phyloP scores from a whole-genome alignment of 92 coral and sea anemone genomes.

The Zoanthus solanderi region DNA sequence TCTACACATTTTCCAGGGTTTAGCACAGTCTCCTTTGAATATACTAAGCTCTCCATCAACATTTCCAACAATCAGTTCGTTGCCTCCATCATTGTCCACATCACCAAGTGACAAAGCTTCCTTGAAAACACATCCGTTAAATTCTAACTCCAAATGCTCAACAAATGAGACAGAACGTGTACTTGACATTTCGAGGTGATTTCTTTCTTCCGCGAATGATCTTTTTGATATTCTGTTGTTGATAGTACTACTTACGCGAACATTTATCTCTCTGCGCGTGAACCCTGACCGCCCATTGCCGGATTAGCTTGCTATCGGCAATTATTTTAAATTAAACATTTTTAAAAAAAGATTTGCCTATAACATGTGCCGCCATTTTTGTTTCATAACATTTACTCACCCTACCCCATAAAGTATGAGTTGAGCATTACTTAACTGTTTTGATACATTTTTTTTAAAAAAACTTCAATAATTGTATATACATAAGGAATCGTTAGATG shows the following conservation, averaged over 20 bases:
- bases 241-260: too few species aligned
- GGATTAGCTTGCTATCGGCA: too few species aligned
- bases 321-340: too few species aligned
- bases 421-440: neutral
- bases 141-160: conserved; percentile 86
- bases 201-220: neutral
- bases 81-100: conserved; percentile 86
- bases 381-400: neutral
- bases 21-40: conserved; percentile 75
- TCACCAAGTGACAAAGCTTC: conserved; percentile 86
- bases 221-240: too few species aligned
- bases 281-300: too few species aligned
- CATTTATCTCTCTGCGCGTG: too few species aligned
- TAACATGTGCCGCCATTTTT: conserved; percentile 13
- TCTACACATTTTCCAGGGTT: conserved; percentile 77
- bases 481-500: too few species aligned
- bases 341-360: too few species aligned
- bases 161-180: conserved; percentile 94
- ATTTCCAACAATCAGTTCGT: conserved; percentile 84
- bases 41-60: conserved; percentile 86
- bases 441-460: neutral
- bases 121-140: conserved; percentile 80
- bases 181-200: conserved; percentile 24
- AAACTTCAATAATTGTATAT: neutral
- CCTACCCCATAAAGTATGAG: neutral